Evolutionary conservation across 1,140 invertebrate species (phyloP), one percentile per base, ranked within the genome.

Genomic region (Lutraria rhynchaena): DNA sequence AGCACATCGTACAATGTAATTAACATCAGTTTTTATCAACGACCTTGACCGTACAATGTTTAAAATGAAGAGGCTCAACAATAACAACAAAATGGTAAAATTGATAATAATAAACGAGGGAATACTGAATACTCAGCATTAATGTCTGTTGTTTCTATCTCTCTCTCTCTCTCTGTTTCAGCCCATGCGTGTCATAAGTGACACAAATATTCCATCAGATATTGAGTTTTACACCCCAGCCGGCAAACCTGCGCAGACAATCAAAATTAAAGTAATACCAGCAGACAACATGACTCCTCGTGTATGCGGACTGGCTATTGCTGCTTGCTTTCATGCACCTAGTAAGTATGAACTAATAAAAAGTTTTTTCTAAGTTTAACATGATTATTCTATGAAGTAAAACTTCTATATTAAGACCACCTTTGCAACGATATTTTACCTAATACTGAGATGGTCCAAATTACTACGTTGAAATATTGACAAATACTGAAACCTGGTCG

Each of bases 261-360:
- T 81, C 65, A 69, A 81, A 55, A 81, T 81, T 29, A 44, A 60
- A 51, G n/a, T 81, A 17, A 35, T 81, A n/a, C 77, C 77, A 55
- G 41, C 65, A 0, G 60, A 17, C 35, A 58, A 58, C 29, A 22
- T 37, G n/a, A 63, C 44, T 24, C 51, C 67, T n/a, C 69, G 63
- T 27, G 53, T 81, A 4, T 70, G 77, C 55, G 77, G 67, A 17
- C 55, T 81, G 5, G 27, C 67, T 24, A 33, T 61, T 31, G 51
- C 58, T 27, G 77, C 77, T 58, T 81, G 77, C 49, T 81, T 70
- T 53, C 27, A 60, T 41, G 33, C 67, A 44, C 46, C 44, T 29
- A 37, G 77, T 81, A 70, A 70, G 67, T 60, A 2, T 27, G n/a
- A n/a, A n/a, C n/a, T n/a, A n/a, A n/a, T n/a, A n/a, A n/a, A n/a